Base-by-base conservation (phyloP, 1,140 invertebrate genomes). In the Drosophila setifemur region DNA sequence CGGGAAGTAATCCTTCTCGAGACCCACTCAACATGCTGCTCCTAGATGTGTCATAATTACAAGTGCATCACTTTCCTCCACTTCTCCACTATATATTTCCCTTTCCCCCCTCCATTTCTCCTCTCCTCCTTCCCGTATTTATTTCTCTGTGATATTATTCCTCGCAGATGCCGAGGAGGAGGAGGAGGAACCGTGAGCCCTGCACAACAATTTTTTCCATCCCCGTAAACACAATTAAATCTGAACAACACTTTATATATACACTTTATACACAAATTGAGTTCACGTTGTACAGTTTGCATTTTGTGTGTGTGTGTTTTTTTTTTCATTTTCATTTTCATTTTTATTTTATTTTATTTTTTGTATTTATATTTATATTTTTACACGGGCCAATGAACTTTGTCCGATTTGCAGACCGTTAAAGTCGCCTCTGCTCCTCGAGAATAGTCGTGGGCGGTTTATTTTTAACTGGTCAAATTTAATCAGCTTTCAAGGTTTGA, bases 1-100 rank as follows among this genome's bases (percentile, higher is more conserved):
- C n/a, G 19, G 57, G 58, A 64, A 64, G 57, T 61, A 61, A 61
- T 61, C 57, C 57, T 54, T 35, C 52, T 53, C 57, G 57, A 58
- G 57, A 58, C 48, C 48, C 48, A 50, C 35, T 50, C 23, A 50
- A 43, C 52, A 14, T 3, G 33, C n/a, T n/a, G 33, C 14, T 14
- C 33, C 16, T 37, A 6, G 14, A 37, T 37, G 33, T 37, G 33
- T 37, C 33, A 37, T 37, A 37, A 37, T 37, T 37, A 37, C 33
- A 16, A 18, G n/a, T n/a, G n/a, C n/a, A n/a, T 23, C 21, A 23
- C 21, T 23, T 5, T 5, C 2, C 21, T 23, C 21, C 21, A 5
- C 21, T 23, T 3, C 21, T 23, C 5, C 21, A 5, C 5, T 23
- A 3, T 5, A 5, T 23, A 23, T 28, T 28, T 28, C 26, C 9